Base-by-base conservation (phyloP, 2,113 vertebrate species). In the Neolamprologus longior region DNA sequence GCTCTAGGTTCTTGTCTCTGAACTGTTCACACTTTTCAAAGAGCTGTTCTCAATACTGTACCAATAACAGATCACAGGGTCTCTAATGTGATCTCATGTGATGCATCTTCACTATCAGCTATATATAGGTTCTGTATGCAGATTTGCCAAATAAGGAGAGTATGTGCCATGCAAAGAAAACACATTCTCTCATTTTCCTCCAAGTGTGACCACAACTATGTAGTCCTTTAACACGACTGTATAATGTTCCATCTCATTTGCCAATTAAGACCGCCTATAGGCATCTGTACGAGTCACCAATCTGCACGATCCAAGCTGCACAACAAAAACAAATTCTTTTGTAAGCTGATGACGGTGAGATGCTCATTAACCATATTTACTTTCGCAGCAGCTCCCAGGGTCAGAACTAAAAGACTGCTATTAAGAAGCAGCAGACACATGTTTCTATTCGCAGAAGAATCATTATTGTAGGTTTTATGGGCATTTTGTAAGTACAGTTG, bases 341-440 rank as follows among this genome's bases (percentile, higher is more conserved):
- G 28, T 83, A 82, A 87, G 85, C 68, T 47, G 71, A 80, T 89
- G 91, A 91, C 52, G 83, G 83, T 84, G 61, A 52, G 42, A 42
- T 88, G 66, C 87, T 90, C 86, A 87, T 95, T 92, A 91, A 68
- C 57, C 50, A 71, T 24, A 79, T 92, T 89, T 89, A 71, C 86
- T 88, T 90, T 86, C 86, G 84, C 86, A 91, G 90, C 71, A 73
- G 82, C 81, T 84, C 14, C 14, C 33, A 11, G 91, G 37, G 7
- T 85, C 82, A 61, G 79, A 81, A 92, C 83, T 92, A 82, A 85
- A 87, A 85, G 68, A 40, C 71, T 19, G 37, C 28, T 61, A 87
- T 90, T 52, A 91, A 21, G 52, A 83, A 84, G 73, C 73, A 52
- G 73, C 42, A 68, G 40, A 52, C 7, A 68, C 50, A n/a, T 19